Base-by-base conservation (phyloP, 1,140 invertebrate species). In the Globodera ellingtonae region DNA sequence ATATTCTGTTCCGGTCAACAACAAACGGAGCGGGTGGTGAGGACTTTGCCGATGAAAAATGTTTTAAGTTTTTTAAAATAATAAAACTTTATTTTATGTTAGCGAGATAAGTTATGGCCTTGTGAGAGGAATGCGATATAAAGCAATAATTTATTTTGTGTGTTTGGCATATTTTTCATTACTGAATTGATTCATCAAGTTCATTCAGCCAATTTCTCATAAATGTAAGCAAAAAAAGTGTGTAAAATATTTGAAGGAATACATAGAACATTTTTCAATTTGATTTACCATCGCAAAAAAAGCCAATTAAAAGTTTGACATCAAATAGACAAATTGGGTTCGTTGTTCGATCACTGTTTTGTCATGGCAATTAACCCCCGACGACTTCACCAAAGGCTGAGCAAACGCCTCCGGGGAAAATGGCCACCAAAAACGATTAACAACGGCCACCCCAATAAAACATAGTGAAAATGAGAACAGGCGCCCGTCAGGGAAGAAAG, bases 1-100 rank as follows among this genome's bases (percentile, higher is more conserved):
- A 62, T 62, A 62, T 62, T 62, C 56, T 62, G 56, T 62, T 62
- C 56, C 56, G 56, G 56, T 62, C 56, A 62, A 62, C 56, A 62
- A 15, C 15, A 6, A 15, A 2, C 5, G 56, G 56, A n/a, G 56
- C 2, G 18, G 56, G 18, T 15, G 18, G 18, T 62, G 13, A 1
- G 10, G 56, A 35, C 35, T 2, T 35, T 35, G 35, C 35, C 1
- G 35, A 35, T 35, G 35, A 35, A 35, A 35, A 35, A 35, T 35
- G 52, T 52, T 52, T 10, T 62, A 15, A 62, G 15, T 18, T 62
- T 13, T 52, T 52, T 8, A 1, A 52, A 52, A 52, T 52, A 9
- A 13, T 52, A 9, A 52, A 52, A 52, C 10, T 50, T 50, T 9
- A 52, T 52, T 52, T 52, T 35, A 35, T 35, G 1, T 35, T 2